A percentile compares a stretch with the other conserved stretches of the same genome.
Conservation (phyloP, 2,888 invertebrate species). For the Hyles lineata region DNA sequence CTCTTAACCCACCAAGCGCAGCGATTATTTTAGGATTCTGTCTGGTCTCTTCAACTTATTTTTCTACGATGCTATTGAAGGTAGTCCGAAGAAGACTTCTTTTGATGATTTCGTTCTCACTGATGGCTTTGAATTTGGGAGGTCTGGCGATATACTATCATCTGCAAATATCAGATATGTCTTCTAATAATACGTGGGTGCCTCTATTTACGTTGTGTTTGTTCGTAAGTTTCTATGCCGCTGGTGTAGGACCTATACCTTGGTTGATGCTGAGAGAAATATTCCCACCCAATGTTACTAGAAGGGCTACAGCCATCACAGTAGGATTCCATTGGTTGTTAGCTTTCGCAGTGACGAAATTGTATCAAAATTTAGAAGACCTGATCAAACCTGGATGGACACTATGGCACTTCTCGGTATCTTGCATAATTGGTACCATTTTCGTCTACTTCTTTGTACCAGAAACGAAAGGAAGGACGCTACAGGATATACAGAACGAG, state of each 20-base stretch:
- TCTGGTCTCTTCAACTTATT: slow-evolving; percentile 83
- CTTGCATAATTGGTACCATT: slow-evolving; percentile 84
- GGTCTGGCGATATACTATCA: slow-evolving; percentile 80
- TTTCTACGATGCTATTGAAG: slow-evolving; percentile 85
- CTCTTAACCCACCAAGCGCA: slow-evolving; percentile 67
- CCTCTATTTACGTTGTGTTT: slow-evolving; percentile 84
- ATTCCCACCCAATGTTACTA: slow-evolving; percentile 86
- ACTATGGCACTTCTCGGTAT: slow-evolving; percentile 87
- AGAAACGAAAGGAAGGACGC: slow-evolving; percentile 86
- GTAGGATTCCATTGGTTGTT: slow-evolving; percentile 88
- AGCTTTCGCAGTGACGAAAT: slow-evolving; percentile 87
- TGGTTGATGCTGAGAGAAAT: slow-evolving; percentile 89
- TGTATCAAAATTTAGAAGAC: slow-evolving; percentile 86
- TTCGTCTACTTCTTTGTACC: slow-evolving; percentile 88
- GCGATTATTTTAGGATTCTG: slow-evolving; percentile 87
- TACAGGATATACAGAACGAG: slow-evolving; percentile 83
- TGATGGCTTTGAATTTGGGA: slow-evolving; percentile 84
- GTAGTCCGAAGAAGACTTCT: slow-evolving; percentile 86
- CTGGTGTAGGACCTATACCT: slow-evolving; percentile 89
- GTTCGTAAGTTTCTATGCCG: slow-evolving; percentile 86
- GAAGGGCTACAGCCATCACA: slow-evolving; percentile 87
- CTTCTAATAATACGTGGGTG: slow-evolving; percentile 73
- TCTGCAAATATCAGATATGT: slow-evolving; percentile 57
- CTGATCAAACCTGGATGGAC: slow-evolving; percentile 85
- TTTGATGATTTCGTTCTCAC: slow-evolving; percentile 84